These are phyloP conservation scores for Sigmodon hispidus DNA, from an alignment of 2,113 vertebrate species.

Conservation along the genomic window DNA sequence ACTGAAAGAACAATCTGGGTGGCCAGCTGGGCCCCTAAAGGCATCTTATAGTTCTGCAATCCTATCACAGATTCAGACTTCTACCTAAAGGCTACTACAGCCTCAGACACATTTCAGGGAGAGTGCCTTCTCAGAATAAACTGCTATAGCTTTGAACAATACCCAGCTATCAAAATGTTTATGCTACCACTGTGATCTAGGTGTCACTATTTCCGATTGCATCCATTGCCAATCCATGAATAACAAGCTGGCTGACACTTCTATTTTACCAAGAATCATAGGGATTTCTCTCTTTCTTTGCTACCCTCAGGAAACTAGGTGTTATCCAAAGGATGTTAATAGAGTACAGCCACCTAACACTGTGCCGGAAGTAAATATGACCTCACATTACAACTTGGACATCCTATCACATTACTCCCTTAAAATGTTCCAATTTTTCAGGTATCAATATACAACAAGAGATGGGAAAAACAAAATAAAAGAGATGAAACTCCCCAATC, in stretches of 20 bases:
- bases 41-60: not conserved
- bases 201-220: not conserved
- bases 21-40: not conserved
- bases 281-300: conserved; percentile 27
- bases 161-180: not conserved
- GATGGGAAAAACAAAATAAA: not conserved
- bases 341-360: not conserved
- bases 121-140: not conserved
- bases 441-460: not conserved
- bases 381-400: not conserved
- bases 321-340: not conserved
- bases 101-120: not conserved
- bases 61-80: not conserved
- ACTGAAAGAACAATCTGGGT: not conserved
- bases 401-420: not conserved
- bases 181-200: not conserved
- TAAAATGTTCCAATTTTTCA: not conserved
- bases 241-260: not conserved
- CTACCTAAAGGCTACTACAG: not conserved
- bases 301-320: not conserved
- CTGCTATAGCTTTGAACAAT: not conserved
- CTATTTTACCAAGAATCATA: conserved; percentile 13
- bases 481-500: not conserved
- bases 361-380: not conserved
- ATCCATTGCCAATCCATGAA: not conserved